Evolutionary conservation across 2,888 invertebrate species (phyloP).

Genomic region (Galeruca laticollis): DNA sequence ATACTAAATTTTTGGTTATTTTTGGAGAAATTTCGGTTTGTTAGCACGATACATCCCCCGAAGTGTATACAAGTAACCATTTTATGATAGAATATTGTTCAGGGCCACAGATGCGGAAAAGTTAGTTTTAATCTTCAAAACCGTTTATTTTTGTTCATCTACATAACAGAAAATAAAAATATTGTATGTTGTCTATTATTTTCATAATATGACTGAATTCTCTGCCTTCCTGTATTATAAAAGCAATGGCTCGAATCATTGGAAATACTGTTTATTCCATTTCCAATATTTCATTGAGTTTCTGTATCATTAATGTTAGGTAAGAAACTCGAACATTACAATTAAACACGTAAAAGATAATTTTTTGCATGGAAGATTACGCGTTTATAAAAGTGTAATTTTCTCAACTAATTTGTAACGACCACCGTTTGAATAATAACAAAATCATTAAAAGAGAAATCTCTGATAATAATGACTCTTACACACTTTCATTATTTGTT

Average conservation of each 20-base stretch:
- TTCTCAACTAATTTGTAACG: conserved; percentile 23
- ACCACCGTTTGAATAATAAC: conserved; percentile 22
- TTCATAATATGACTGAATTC: too few species aligned
- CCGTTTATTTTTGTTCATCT: too few species aligned
- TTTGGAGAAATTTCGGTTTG: too few species aligned
- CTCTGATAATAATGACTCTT: conserved; percentile 39
- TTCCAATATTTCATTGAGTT: too few species aligned
- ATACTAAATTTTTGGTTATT: too few species aligned
- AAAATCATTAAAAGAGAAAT: conserved; percentile 42
- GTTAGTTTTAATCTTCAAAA: too few species aligned
- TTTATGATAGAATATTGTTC: too few species aligned
- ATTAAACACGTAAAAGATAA: conserved; percentile 15
- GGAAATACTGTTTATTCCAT: not conserved
- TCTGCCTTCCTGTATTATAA: not conserved
- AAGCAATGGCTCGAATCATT: not conserved
- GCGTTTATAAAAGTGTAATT: conserved; percentile 14
- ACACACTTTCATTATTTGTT: conserved; percentile 45
- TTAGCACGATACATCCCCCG: too few species aligned
- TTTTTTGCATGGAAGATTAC: conserved; percentile 26
- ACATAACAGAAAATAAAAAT: too few species aligned
- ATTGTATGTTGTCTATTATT: too few species aligned
- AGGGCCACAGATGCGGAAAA: too few species aligned
- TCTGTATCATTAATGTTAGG: not conserved
- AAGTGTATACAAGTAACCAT: too few species aligned
- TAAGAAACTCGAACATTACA: not conserved